Evolutionary conservation across 2,888 invertebrate genomes (phyloP).

Genomic region (Spisula subtruncata): DNA sequence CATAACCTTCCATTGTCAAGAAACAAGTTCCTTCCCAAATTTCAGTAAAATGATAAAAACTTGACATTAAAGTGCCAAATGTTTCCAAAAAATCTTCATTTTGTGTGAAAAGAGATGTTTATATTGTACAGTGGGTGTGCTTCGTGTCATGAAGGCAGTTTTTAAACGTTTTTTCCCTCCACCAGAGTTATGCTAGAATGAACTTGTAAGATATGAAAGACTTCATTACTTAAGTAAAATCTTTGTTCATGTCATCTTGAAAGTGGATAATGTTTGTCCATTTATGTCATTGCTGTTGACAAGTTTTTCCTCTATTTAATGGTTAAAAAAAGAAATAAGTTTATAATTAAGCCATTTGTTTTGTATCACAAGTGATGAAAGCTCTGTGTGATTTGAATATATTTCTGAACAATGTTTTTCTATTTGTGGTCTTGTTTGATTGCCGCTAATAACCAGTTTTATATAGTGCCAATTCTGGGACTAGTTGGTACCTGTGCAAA

Average conservation of each 20-base stretch:
- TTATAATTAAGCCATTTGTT: no score
- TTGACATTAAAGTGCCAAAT: slow-evolving; percentile 16
- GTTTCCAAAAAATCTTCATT: slow-evolving; percentile 1
- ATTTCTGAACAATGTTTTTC: no score
- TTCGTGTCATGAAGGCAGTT: neutral
- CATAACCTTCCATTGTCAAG: neutral
- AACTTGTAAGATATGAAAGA: neutral
- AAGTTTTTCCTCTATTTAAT: neutral
- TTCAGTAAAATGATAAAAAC: neutral
- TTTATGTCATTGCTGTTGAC: neutral
- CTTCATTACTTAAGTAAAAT: neutral
- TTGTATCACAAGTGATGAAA: no score
- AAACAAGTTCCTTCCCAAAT: neutral
- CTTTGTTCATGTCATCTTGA: neutral
- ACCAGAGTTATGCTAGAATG: neutral
- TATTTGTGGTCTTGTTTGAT: no score
- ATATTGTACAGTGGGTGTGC: neutral
- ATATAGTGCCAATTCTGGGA: no score
- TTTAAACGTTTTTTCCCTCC: neutral
- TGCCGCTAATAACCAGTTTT: no score
- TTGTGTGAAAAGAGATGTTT: slow-evolving; percentile 5
- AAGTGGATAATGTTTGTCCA: neutral
- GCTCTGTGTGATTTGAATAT: no score
- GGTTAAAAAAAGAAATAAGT: no score
- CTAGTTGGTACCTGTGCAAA: no score